Evolutionary conservation across 1,140 invertebrate species (phyloP), one percentile per base, ranked within the genome.

Genomic region (Achroia grisella): DNA sequence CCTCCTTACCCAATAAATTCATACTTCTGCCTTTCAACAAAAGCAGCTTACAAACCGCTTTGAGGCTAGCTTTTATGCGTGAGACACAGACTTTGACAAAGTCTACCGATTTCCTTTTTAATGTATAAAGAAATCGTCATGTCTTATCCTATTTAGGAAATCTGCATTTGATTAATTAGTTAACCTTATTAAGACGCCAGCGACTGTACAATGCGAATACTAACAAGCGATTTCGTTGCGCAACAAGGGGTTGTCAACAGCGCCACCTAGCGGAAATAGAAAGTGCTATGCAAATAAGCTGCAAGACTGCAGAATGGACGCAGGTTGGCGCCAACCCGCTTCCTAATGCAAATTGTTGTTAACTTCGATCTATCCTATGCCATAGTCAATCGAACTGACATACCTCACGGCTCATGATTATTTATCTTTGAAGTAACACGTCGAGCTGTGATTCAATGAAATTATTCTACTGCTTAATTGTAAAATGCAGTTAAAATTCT

Each of bases 251-350:
- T 44, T 39, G 23, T n/a, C 11, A 37, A 51, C 34, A 74, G 53
- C 68, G 65, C 67, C 71, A 74, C 61, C 71, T 77, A 68, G 58
- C 57, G 68, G 67, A 65, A 76, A 62, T 77, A 70, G 73, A 72
- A 74, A 77, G 68, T 66, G 43, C 44, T 60, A 67, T 71, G 59
- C 64, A 71, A 72, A 72, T 70, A 23, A 3, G 50, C n/a, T n/a
- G 11, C 32, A 23, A 58, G 52, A 61, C 59, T 41, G 44, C 48
- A 56, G 49, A 70, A 69, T 58, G 53, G 53, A 34, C 45, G 57
- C 51, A 33, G 52, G 41, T 39, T 44, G 32, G 41, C 52, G 50
- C 48, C 39, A 13, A 17, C 42, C 37, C 28, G 46, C 46, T 71
- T 70, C 71, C 68, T 65, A 48, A 66, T 66, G 61, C 59, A 60